Conservation (phyloP, 2,888 invertebrate species). For the Cerastis rubricosa region DNA sequence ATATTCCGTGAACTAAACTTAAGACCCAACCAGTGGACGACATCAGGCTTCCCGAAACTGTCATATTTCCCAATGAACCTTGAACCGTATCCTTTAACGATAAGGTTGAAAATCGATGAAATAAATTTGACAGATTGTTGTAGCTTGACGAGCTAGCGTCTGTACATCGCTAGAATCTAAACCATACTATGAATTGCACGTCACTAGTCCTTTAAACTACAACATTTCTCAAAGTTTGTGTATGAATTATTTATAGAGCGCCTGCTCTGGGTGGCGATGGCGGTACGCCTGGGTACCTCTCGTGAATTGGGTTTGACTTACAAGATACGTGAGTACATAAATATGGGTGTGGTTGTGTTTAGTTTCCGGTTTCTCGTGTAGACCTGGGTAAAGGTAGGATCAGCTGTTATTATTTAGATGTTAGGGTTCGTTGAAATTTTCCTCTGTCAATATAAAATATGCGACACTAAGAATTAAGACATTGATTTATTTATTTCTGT, state of each 20-base stretch:
- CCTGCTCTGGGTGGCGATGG: constrained; percentile 27
- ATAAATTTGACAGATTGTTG: no score
- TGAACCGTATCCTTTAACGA: no score
- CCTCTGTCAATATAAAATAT: neutral
- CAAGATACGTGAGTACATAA: constrained; percentile 46
- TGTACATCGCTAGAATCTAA: constrained; percentile 16
- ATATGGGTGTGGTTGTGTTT: constrained; percentile 38
- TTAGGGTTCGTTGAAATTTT: neutral
- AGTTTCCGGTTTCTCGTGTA: constrained; percentile 8
- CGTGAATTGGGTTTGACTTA: constrained; percentile 58
- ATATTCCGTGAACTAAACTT: constrained; percentile 14
- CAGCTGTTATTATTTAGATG: neutral
- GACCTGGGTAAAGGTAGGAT: neutral
- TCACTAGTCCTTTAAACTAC: constrained; percentile 56
- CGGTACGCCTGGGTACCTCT: constrained; percentile 29
- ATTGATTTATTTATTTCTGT: fast-evolving
- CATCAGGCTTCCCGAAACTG: no score
- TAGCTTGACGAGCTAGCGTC: no score
- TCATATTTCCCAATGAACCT: no score
- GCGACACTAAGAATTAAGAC: neutral
- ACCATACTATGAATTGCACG: constrained; percentile 55
- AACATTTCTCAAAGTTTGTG: constrained; percentile 55
- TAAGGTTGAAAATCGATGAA: no score
- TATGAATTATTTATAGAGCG: constrained; percentile 61
- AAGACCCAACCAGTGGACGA: neutral